Evolutionary conservation across 1,140 invertebrate genomes (phyloP), one percentile per base, ranked within the genome.

Genomic region (Pectinophora gossypiella): DNA sequence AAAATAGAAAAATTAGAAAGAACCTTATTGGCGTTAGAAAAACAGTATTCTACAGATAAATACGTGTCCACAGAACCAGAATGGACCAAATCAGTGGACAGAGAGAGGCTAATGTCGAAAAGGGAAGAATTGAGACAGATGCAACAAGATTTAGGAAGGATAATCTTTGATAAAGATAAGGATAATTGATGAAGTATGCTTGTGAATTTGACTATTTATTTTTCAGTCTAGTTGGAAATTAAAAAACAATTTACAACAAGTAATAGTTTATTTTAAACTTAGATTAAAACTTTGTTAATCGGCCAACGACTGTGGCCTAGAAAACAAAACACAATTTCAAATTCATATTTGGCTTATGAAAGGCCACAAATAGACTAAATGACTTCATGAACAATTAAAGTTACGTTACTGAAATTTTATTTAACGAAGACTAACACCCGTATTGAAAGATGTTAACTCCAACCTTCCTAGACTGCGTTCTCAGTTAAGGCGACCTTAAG

Each of bases 1-100:
- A 81, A 63, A 71, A 68, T 85, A 9, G 64, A 59, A 10, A 83
- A 80, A 67, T 48, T 83, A 47, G 70, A 78, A 65, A 72, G 81
- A 16, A 59, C 20, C 56, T 53, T 85, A 38, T 20, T 36, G 1
- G 81, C 74, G 53, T 56, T 80, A 23, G 74, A 83, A 61, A 51
- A 48, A 19, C 79, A 72, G 54, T 50, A 69, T 18, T 57, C 56
- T 1, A 81, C 58, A 53, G 43, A 38, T 9, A 56, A 73, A 38
- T 79, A 84, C 59, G 36, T 71, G 13, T 59, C 55, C 1, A 60
- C 56, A 12, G 66, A 65, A 0, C 51, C 74, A 1, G 71, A 76
- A 56, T 62, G 57, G 56, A 67, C 55, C 0, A 70, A 73, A 54
- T 19, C 62, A 9, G 38, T 55, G 32, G 80, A 83, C 22, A 74